These are phyloP conservation scores for Ganaspis brasiliensis DNA, from an alignment of 2,888 invertebrate genomes.

Conservation along the genomic window DNA sequence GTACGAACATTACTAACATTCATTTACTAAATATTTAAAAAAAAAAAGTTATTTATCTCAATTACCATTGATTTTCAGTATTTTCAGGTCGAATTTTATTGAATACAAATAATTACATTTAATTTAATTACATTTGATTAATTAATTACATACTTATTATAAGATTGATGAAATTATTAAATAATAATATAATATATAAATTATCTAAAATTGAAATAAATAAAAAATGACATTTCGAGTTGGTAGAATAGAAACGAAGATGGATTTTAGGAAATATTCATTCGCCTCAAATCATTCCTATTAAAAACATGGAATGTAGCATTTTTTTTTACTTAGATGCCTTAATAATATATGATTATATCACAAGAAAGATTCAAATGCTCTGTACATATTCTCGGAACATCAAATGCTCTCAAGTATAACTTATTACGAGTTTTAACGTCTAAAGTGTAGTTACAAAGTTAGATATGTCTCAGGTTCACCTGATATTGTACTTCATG, in stretches of 20 bases:
- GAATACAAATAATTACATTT: no score
- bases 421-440: slow-evolving; percentile 58
- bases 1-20: no score
- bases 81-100: no score
- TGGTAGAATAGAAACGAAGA: neutral
- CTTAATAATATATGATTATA: slow-evolving; percentile 80
- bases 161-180: no score
- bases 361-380: slow-evolving; percentile 81
- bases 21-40: no score
- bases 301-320: slow-evolving; percentile 72
- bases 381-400: slow-evolving; percentile 78
- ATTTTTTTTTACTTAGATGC: slow-evolving; percentile 63
- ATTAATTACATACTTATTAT: no score
- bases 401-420: slow-evolving; percentile 75
- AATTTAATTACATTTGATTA: no score
- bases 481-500: slow-evolving; percentile 79
- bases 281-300: slow-evolving; percentile 57
- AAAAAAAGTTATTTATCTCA: no score
- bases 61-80: no score
- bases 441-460: slow-evolving; percentile 75
- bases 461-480: slow-evolving; percentile 80
- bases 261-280: slow-evolving; percentile 27
- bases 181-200: neutral
- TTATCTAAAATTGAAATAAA: slow-evolving; percentile 1
- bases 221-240: no score